Evolutionary conservation across 2,888 invertebrate genomes (phyloP), one percentile per base, ranked within the genome.

Genomic region (Polydrusus tereticollis): DNA sequence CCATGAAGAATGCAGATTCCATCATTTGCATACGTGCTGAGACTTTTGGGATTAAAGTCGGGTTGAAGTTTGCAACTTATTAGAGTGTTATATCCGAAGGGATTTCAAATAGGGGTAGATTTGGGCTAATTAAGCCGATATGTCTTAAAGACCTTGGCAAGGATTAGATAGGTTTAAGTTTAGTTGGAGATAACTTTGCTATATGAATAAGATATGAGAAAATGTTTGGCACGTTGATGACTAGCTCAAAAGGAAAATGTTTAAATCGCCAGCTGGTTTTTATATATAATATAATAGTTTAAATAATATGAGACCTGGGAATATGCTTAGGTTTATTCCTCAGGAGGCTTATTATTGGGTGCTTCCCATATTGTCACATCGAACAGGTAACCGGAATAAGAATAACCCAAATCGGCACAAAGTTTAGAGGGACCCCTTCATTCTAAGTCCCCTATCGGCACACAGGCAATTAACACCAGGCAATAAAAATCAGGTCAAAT

Each of bases 11-110:
- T 69, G 63, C 69, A 62, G 57, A 69, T 69, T 62, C 43, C 45
- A 52, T 43, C 55, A 38, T 70, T 70, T 65, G 64, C 64, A 72
- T 58, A 70, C 70, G 67, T 66, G 66, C 33, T 50, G 33, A 43
- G 59, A 70, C 47, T 64, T 70, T 50, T n/a, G 52, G 38, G 59
- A 67, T 67, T 67, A 59, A 59, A 47, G 14, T 59, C 29, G 14
- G 36, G 36, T 38, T 21, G 12, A 47, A 47, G 45, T 47, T 47
- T 16, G 43, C 47, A 47, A 47, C 62, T 63, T 33, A 36, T 63
- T 47, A 63, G 33, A 20, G 62, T 21, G 58, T 33, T 26, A 14
- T 14, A 38, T n/a, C 29, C 29, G 10, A 33, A 55, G 29, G 29
- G 29, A 26, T 55, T 55, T 18, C 29, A 55, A n/a, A 55, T 29